phyloP scores from a whole-genome alignment of 2,797 vertebrate genomes.

The Hydrolagus colliei region DNA sequence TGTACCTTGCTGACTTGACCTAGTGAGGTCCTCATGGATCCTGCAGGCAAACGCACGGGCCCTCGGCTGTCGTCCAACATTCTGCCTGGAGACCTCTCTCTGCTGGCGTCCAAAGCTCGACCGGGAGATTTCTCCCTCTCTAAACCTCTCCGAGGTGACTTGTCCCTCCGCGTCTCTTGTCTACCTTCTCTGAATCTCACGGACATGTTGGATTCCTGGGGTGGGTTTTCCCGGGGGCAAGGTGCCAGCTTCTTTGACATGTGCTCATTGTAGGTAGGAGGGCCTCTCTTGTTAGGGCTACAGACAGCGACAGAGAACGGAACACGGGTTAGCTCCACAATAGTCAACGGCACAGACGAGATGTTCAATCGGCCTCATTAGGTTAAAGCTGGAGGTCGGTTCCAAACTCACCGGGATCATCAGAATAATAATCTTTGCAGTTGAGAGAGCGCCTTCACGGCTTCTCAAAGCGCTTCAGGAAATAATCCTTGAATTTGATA shows the following conservation, averaged over 20 bases:
- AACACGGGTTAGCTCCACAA: constrained; percentile 23
- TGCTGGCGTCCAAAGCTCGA: constrained; percentile 78
- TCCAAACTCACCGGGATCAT: constrained; percentile 32
- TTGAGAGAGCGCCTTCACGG: too few relatives aligned
- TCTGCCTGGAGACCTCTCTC: constrained; percentile 84
- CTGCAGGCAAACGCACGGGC: constrained; percentile 72
- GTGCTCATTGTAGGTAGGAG: constrained; percentile 97
- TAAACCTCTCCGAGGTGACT: constrained; percentile 78
- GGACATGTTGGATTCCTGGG: constrained; percentile 86
- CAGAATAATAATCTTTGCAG: too few relatives aligned
- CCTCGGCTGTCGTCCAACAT: constrained; percentile 76
- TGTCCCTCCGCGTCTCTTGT: constrained; percentile 86
- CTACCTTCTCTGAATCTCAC: constrained; percentile 90
- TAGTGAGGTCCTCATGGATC: constrained; percentile 81
- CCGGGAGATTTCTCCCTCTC: constrained; percentile 91
- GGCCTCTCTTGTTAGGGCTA: constrained; percentile 95
- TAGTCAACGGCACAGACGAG: background rate
- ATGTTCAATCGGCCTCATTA: constrained; percentile 8
- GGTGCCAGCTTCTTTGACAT: constrained; percentile 92
- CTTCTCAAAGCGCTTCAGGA: too few relatives aligned
- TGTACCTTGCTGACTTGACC: constrained; percentile 89
- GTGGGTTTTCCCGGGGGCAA: constrained; percentile 76
- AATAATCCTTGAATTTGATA: constrained; percentile 40
- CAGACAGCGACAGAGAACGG: constrained; percentile 37
- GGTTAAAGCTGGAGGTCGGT: constrained; percentile 9